Conservation (phyloP, 2,888 invertebrate species). For the Drosophila neonasuta region DNA sequence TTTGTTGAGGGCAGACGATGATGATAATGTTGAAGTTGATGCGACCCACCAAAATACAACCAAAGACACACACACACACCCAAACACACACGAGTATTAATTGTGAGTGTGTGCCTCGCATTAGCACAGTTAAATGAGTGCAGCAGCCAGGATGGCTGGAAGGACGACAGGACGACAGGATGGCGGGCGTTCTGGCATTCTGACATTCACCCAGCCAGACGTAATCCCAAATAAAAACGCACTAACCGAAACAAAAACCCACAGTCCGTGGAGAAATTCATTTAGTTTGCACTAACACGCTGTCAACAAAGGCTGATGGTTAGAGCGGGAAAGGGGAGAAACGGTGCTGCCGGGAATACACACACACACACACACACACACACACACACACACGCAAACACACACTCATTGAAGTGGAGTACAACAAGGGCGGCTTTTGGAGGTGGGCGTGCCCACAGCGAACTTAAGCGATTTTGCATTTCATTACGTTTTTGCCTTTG, state of each 20-base stretch:
- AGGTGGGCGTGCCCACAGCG: slow-evolving; percentile 44
- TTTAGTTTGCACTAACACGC: slow-evolving; percentile 81
- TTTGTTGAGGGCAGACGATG: slow-evolving; percentile 35
- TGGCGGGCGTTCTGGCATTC: slow-evolving; percentile 4
- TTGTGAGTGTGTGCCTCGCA: slow-evolving; percentile 37
- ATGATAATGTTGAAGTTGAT: slow-evolving; percentile 45
- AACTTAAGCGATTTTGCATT: slow-evolving; percentile 77
- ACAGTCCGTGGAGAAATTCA: slow-evolving; percentile 75
- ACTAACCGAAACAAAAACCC: slow-evolving; percentile 67
- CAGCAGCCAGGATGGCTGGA: slow-evolving; percentile 19
- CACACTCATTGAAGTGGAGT: slow-evolving; percentile 8
- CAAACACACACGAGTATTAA: slow-evolving; percentile 26
- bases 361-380: slow-evolving; percentile 4
- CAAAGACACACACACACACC: slow-evolving; percentile 21
- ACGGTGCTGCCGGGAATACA: slow-evolving; percentile 18
- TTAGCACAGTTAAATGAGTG: slow-evolving; percentile 65
- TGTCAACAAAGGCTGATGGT: slow-evolving; percentile 58
- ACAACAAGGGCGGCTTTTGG: slow-evolving; percentile 17
- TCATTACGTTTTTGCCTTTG: slow-evolving; percentile 65
- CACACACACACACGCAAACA: not conserved
- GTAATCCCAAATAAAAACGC: slow-evolving; percentile 54
- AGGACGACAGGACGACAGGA: not conserved
- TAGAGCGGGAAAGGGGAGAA: not conserved
- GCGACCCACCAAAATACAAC: slow-evolving; percentile 34
- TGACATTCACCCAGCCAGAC: slow-evolving; percentile 44